Percentiles rank a stretch among this genome's conserved stretches.
phyloP scores from a whole-genome alignment of 2,797 vertebrate species.

The Setipinna tenuifilis region DNA sequence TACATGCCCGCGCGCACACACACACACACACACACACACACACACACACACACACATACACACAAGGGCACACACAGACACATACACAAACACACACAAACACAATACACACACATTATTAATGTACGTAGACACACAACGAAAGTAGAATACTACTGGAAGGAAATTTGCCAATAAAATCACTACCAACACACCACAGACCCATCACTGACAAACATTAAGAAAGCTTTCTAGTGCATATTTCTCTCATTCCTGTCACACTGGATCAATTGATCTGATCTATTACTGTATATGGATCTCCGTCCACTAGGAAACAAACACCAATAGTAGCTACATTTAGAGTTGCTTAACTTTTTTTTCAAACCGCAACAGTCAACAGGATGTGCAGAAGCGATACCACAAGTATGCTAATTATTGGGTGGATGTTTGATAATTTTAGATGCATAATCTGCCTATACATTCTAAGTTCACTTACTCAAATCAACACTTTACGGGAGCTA shows the following conservation, averaged over 20 bases:
- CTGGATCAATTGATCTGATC: not conserved
- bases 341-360: not conserved
- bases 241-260: not conserved
- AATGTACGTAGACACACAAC: not conserved
- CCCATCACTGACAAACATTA: slow-evolving; percentile 20
- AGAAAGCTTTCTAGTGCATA: not conserved
- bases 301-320: not conserved
- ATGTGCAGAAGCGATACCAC: not conserved
- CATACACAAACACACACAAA: slow-evolving; percentile 12
- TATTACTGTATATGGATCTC: not conserved
- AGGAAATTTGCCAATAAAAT: not conserved
- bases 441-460: too few relatives aligned
- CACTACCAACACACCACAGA: not conserved
- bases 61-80: not conserved
- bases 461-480: too few relatives aligned
- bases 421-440: too few relatives aligned
- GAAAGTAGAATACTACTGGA: not conserved
- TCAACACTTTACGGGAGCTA: too few relatives aligned
- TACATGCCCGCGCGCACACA: not conserved
- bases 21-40: not conserved
- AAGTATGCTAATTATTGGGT: too few relatives aligned
- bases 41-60: slow-evolving; percentile 22
- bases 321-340: not conserved
- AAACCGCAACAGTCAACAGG: not conserved
- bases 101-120: slow-evolving; percentile 11